A percentile compares a stretch with the other conserved stretches of the same genome.
These are phyloP conservation scores for Lates calcarifer DNA, from an alignment of 2,113 vertebrate species.

Conservation along the genomic window DNA sequence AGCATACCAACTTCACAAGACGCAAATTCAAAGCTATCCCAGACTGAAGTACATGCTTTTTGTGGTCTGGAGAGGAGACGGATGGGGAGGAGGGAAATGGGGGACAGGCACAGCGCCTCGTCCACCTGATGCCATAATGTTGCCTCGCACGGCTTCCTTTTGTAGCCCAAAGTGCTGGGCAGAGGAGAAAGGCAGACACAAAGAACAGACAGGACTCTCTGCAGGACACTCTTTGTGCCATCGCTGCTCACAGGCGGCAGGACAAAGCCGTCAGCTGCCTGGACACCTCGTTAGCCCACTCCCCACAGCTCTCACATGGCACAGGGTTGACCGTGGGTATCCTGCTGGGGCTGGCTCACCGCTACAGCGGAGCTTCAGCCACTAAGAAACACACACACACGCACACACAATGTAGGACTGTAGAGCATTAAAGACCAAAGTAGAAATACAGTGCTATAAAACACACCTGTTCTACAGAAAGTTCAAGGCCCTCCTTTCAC, in stretches of 20 bases:
- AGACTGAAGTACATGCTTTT: slow-evolving; percentile 9
- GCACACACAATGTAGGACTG: slow-evolving; percentile 23
- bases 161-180: slow-evolving; percentile 67
- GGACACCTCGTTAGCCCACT: slow-evolving; percentile 81
- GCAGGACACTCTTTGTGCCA: slow-evolving; percentile 78
- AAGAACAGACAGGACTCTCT: slow-evolving; percentile 81
- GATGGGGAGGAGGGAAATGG: slow-evolving; percentile 21
- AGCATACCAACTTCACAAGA: not conserved
- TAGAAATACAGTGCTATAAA: slow-evolving; percentile 66
- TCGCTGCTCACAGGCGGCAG: slow-evolving; percentile 59
- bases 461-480: slow-evolving; percentile 74
- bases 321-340: slow-evolving; percentile 62
- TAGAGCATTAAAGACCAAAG: slow-evolving; percentile 51
- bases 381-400: slow-evolving; percentile 18
- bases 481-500: slow-evolving; percentile 57
- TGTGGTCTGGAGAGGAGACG: slow-evolving; percentile 16
- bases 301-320: slow-evolving; percentile 76
- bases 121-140: slow-evolving; percentile 78
- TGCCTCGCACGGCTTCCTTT: slow-evolving; percentile 58
- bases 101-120: slow-evolving; percentile 36
- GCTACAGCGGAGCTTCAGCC: slow-evolving; percentile 54
- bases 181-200: slow-evolving; percentile 72
- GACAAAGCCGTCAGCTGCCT: slow-evolving; percentile 83
- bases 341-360: slow-evolving; percentile 61
- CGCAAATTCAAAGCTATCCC: slow-evolving; percentile 4